Base-by-base conservation (phyloP, 2,113 vertebrate genomes). In the Boleophthalmus pectinirostris region DNA sequence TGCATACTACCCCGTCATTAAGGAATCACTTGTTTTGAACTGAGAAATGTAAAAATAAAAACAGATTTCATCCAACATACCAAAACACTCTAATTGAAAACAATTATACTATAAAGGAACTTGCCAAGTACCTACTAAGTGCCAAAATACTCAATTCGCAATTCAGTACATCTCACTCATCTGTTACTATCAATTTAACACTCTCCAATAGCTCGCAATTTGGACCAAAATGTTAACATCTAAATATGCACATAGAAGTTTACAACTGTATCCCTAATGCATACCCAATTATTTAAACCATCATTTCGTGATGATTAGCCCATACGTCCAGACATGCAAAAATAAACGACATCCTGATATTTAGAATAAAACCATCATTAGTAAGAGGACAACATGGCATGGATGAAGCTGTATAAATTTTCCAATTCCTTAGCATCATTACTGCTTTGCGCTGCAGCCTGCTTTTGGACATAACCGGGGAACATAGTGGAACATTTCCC, bases 401-500 rank as follows among this genome's bases (percentile, higher is more conserved):
- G 14, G 14, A 18, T 43, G 35, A 21, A 43, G 8, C 16, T 2
- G 24, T 60, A 11, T 15, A 35, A 63, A 63, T 33, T 8, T 35
- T 35, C 29, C 15, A 5, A 47, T 77, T 66, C 49, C 24, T 72
- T 24, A 68, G 58, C 49, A 79, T 82, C 57, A 67, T 79, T 86
- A 79, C 33, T 69, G 57, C 70, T 68, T 57, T 9, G 47, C 54
- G 38, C 47, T 16, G 47, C 51, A 46, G 51, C 24, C 61, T 61
- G 53, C 61, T 79, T 82, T 70, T 67, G 47, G 29, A 54, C 56
- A 35, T 24, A 61, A 58, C 69, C 29, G 38, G 56, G 38, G 46
- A 4, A 25, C 47, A 72, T 74, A 75, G 86, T 77, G 61, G 80
- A 84, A 83, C 69, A 76, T 80, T 35, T 81, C 69, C 54, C 12